A percentile compares a stretch with the other conserved stretches of the same genome.
Conservation (phyloP, 2,113 vertebrate genomes). For the Pedionomus torquatus region DNA sequence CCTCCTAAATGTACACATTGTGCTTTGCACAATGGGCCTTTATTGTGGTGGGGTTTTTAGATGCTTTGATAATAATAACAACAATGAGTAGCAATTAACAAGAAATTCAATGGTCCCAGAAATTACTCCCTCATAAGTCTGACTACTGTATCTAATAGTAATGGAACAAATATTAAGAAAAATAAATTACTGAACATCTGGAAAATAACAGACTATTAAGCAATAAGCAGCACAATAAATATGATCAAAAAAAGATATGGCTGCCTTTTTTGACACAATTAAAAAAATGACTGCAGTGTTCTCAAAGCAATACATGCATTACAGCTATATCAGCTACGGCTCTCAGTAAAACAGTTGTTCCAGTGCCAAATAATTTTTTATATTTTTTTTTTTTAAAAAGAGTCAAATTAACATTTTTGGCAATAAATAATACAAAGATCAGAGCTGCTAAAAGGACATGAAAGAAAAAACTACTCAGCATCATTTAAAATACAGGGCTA, state of each 20-base stretch:
- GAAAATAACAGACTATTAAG: slow-evolving; percentile 2
- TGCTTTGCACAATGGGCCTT: background rate
- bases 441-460: background rate
- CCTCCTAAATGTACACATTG: background rate
- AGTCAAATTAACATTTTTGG: background rate
- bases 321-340: background rate
- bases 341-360: background rate
- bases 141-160: background rate
- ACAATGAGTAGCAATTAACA: background rate
- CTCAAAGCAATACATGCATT: background rate
- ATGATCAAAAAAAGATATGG: background rate
- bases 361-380: background rate
- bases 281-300: background rate
- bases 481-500: background rate
- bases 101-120: background rate
- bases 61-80: background rate
- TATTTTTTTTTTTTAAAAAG: background rate
- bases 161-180: slow-evolving; percentile 1
- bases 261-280: background rate
- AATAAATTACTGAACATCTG: slow-evolving; percentile 10
- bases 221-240: background rate
- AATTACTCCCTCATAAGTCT: background rate
- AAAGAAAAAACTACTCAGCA: background rate
- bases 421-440: background rate
- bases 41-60: background rate